Base-by-base conservation (phyloP, 2,888 invertebrate genomes). In the Nomada goodeniana region DNA sequence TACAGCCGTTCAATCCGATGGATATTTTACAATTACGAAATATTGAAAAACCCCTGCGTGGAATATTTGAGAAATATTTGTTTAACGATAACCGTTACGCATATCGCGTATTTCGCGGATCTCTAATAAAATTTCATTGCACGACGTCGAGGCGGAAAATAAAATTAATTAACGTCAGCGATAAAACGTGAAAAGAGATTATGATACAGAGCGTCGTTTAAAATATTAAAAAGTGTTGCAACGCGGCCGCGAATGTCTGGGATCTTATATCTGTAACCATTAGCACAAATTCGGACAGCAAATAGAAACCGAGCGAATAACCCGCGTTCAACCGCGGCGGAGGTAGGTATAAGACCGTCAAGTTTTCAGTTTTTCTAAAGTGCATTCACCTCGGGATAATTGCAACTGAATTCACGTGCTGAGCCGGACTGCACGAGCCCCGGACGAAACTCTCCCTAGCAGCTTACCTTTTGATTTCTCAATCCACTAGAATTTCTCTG, bases 381-480 rank as follows among this genome's bases (percentile, higher is more conserved):
- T 29, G 29, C 77, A 74, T 68, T 78, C 78, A 78, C 50, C 64
- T 50, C 20, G 1, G 26, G 4, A n/a, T 68, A 81, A 79, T 79
- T 65, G 63, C 79, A 55, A 74, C 73, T 73, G 69, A 81, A 79
- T 81, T 71, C 42, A 60, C 59, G 23, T 53, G 44, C n/a, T 60
- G 67, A 79, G 75, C 75, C 65, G 65, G 42, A 44, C 15, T 52
- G 55, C 47, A 36, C 36, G 42, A 47, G 29, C n/a, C 29, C 9
- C 55, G 20, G 63, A 26, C 4, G 36, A 71, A 76, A 60, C 67
- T 72, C 55, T 53, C 36, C 65, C 55, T 50, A n/a, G 59, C 71
- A 59, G 78, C 61, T 73, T 44, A 55, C 65, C 84, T 74, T 80
- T 76, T 80, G 75, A 86, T 65, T 84, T 60, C 81, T 71, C 78